A percentile compares a stretch with the other conserved stretches of the same genome.
These are phyloP conservation scores for Oryzias curvinotus DNA, from an alignment of 2,113 vertebrate genomes.

Conservation along the genomic window DNA sequence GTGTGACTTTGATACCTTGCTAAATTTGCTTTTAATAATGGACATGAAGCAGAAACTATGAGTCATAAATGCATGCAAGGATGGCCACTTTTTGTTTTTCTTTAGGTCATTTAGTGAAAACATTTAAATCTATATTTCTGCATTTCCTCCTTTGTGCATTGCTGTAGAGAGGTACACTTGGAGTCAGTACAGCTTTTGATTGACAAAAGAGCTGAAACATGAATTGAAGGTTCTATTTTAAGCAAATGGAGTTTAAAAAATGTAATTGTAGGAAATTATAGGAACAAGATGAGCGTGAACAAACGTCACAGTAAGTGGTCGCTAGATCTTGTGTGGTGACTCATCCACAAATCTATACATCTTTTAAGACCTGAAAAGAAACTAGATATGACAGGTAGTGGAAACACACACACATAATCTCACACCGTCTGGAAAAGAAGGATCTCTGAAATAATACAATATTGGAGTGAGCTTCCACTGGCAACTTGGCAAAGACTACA, in stretches of 20 bases:
- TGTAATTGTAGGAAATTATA: slow-evolving; percentile 47
- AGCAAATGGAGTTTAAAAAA: slow-evolving; percentile 14
- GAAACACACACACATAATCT: slow-evolving; percentile 5
- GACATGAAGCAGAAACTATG: neutral
- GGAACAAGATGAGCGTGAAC: slow-evolving; percentile 11
- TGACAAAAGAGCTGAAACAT: slow-evolving; percentile 7
- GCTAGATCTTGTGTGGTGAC: slow-evolving; percentile 24
- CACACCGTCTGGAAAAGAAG: slow-evolving; percentile 5
- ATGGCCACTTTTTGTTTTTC: neutral
- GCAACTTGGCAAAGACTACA: slow-evolving; percentile 20
- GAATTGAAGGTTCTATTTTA: slow-evolving; percentile 26
- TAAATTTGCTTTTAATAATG: neutral
- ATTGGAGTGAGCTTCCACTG: slow-evolving; percentile 5
- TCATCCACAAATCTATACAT: slow-evolving; percentile 27
- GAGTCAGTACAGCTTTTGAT: neutral
- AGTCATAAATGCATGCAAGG: neutral
- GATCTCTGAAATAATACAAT: neutral
- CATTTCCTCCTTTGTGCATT: neutral
- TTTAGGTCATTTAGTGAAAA: neutral
- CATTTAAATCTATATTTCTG: neutral
- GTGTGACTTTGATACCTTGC: neutral
- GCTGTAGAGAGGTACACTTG: neutral
- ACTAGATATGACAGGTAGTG: slow-evolving; percentile 4
- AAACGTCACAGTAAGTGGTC: slow-evolving; percentile 14
- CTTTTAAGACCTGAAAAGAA: slow-evolving; percentile 21